phyloP scores from a whole-genome alignment of 1,140 invertebrate species.

The Drosophila kurseongensis region DNA sequence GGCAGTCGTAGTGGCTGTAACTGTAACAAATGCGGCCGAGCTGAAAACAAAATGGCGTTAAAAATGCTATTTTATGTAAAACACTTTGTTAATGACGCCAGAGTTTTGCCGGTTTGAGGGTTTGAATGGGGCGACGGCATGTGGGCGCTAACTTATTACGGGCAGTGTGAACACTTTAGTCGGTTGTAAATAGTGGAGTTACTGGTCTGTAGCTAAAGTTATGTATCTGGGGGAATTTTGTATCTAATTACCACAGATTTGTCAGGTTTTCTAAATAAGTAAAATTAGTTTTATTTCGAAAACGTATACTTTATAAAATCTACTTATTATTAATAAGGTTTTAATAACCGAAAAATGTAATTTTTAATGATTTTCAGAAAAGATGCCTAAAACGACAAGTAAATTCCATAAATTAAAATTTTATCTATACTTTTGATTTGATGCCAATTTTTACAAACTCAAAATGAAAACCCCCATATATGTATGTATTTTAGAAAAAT shows the following conservation, averaged over 20 bases:
- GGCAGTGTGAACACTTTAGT: slow-evolving; percentile 24
- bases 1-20: slow-evolving; percentile 32
- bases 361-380: no score
- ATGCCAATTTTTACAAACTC: no score
- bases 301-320: no score
- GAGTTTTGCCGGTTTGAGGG: background rate
- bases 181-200: slow-evolving; percentile 6
- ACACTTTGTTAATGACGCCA: slow-evolving; percentile 73
- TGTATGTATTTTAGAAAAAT: background rate
- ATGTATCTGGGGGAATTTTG: background rate
- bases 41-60: slow-evolving; percentile 70
- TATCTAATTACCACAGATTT: background rate
- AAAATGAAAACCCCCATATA: no score
- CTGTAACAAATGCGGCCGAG: slow-evolving; percentile 51
- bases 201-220: background rate
- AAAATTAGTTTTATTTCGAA: no score
- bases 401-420: background rate
- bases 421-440: background rate
- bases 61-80: slow-evolving; percentile 80
- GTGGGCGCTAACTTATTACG: slow-evolving; percentile 23
- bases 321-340: no score
- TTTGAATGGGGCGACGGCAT: no score
- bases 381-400: background rate
- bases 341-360: no score
- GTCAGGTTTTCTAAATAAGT: background rate